phyloP scores from a whole-genome alignment of 1,140 invertebrate genomes.

The Brachionus koreanus region DNA sequence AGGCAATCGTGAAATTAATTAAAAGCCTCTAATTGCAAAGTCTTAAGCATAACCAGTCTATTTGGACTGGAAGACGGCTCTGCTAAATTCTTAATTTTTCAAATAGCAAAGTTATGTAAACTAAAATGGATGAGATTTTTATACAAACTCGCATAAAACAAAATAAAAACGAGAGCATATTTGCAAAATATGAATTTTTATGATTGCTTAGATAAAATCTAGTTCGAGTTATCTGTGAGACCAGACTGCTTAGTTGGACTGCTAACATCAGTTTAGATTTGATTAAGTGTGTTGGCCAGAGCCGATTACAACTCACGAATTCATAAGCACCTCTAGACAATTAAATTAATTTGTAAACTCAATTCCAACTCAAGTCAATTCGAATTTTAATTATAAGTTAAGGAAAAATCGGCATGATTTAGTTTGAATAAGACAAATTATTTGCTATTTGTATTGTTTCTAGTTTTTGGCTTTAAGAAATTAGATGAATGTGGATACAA shows the following conservation, averaged over 20 bases:
- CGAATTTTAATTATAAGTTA: slow-evolving; percentile 1
- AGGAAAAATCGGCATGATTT: neutral
- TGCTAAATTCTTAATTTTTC: neutral
- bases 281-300: neutral
- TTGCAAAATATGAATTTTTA: neutral
- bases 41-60: slow-evolving; percentile 35
- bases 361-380: too few relatives aligned
- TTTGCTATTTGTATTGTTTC: neutral
- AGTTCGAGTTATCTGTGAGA: neutral
- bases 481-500: neutral
- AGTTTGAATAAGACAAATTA: neutral
- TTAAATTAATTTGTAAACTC: neutral
- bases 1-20: slow-evolving; percentile 18
- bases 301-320: neutral
- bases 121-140: neutral
- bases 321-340: neutral
- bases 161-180: neutral
- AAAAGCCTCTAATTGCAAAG: slow-evolving; percentile 1
- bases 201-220: neutral
- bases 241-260: neutral
- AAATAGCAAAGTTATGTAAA: neutral
- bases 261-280: neutral
- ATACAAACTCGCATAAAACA: neutral
- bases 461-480: neutral
- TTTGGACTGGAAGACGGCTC: neutral